phyloP scores from a whole-genome alignment of 1,140 invertebrate species.

The Armadillidium nasatum region DNA sequence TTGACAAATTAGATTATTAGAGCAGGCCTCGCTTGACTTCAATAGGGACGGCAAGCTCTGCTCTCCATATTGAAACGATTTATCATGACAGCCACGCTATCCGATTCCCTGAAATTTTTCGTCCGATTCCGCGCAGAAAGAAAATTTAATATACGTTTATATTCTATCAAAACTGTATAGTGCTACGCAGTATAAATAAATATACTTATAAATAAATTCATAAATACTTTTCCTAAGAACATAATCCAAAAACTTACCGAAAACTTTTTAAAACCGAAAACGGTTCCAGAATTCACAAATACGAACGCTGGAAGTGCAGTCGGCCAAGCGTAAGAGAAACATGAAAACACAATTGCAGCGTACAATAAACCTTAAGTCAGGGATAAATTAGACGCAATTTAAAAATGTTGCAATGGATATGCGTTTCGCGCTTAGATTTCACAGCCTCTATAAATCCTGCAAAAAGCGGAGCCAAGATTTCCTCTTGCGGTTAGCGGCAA shows the following conservation, averaged over 20 bases:
- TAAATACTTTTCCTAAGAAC: no score
- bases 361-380: conserved; percentile 40
- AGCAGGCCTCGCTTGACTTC: conserved; percentile 42
- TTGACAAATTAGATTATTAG: conserved; percentile 46
- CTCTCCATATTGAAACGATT: conserved; percentile 40
- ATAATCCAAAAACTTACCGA: no score
- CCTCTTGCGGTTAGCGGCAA: neutral
- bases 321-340: conserved; percentile 36
- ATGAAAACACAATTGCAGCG: conserved; percentile 43
- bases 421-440: conserved; percentile 5
- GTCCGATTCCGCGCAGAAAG: neutral
- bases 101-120: neutral
- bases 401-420: conserved; percentile 11
- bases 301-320: conserved; percentile 3
- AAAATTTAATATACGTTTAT: neutral
- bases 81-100: conserved; percentile 27
- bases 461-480: neutral
- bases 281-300: neutral
- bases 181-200: no score
- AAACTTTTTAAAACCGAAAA: no score
- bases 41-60: conserved; percentile 36
- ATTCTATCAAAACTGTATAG: no score
- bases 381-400: conserved; percentile 36
- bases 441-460: conserved; percentile 9
- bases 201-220: no score